These are phyloP conservation scores for Axinella damicornis DNA, from an alignment of 37 sponge, comb jelly and placozoan genomes.

Conservation along the genomic window DNA sequence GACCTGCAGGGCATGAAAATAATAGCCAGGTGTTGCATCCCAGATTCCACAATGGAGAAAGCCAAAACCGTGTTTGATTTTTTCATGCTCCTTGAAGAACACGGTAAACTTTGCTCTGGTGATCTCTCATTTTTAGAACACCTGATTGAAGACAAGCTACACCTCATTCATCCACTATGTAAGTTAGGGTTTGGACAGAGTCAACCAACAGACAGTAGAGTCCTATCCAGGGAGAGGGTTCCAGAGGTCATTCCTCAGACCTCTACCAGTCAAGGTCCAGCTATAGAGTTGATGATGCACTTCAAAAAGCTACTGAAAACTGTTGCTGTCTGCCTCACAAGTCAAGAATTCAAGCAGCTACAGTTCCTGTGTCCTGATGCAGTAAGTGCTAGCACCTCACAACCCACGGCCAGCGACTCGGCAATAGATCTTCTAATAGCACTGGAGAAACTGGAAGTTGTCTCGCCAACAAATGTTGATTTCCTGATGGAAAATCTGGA, in stretches of 20 bases:
- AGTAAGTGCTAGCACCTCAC: too few species aligned
- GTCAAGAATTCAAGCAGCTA: background rate
- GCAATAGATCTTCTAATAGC: constrained; percentile 6
- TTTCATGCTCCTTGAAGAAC: background rate
- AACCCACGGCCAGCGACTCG: background rate
- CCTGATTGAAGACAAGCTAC: background rate
- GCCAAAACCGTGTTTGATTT: background rate
- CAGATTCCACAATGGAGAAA: background rate
- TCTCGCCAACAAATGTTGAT: constrained; percentile 24
- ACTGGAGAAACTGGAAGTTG: background rate
- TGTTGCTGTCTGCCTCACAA: background rate
- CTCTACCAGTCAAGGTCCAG: too few species aligned
- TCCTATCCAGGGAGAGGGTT: background rate
- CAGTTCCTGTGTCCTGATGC: constrained; percentile 9
- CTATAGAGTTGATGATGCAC: background rate
- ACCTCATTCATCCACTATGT: background rate
- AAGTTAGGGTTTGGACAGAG: background rate
- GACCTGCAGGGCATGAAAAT: background rate
- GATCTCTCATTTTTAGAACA: constrained; percentile 7
- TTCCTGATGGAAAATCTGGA: constrained; percentile 1
- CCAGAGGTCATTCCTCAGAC: too few species aligned
- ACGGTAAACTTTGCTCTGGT: background rate
- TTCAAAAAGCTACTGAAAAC: background rate
- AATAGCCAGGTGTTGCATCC: background rate
- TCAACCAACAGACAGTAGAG: background rate